Base-by-base conservation (phyloP, 2,888 invertebrate genomes). In the Leptogaster cylindrica region DNA sequence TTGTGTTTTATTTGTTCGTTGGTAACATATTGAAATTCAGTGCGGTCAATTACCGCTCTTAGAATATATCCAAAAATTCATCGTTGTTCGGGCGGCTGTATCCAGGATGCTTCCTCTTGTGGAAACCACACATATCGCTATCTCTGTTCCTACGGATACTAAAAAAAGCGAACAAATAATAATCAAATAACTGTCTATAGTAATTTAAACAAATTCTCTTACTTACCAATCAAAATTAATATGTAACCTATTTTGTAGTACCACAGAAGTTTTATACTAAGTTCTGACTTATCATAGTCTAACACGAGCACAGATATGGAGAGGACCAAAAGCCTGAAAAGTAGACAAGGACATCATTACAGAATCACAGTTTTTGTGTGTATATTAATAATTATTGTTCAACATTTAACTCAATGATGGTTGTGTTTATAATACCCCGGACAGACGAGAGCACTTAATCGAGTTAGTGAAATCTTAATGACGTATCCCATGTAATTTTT, bases 91-190 rank as follows among this genome's bases (percentile, higher is more conserved):
- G 8, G 88, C 88, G 41, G 85, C 84, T n/a, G 88, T 88, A 76
- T 91, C 88, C 74, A 93, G 83, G 74, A 93, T 92, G 76, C 90
- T 89, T 68, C 93, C 93, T 71, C 90, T 84, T 82, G 91, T 87
- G 70, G 92, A 90, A 71, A 91, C 85, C 75, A 88, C 83, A 76
- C 89, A 89, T 74, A 92, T 88, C 74, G 85, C 84, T 70, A 87
- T 82, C 81, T 93, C 93, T 73, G 89, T 82, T 70, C 87, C 78
- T 82, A 88, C 84, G 69, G 86, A 86, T 73, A 82, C 84, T 82
- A 73, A 44, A 68, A 70, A 61, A 41, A 5, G 31, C 27, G 12
- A 10, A 27, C 6, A 36, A 39, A 41, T 36, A 6, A 50, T n/a
- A 31, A 31, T 31, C 6, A 31, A 7, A 28, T 25, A 14, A 20